Evolutionary conservation across 2,888 invertebrate species (phyloP), one percentile per base, ranked within the genome.

Genomic region (Aplocera efformata): DNA sequence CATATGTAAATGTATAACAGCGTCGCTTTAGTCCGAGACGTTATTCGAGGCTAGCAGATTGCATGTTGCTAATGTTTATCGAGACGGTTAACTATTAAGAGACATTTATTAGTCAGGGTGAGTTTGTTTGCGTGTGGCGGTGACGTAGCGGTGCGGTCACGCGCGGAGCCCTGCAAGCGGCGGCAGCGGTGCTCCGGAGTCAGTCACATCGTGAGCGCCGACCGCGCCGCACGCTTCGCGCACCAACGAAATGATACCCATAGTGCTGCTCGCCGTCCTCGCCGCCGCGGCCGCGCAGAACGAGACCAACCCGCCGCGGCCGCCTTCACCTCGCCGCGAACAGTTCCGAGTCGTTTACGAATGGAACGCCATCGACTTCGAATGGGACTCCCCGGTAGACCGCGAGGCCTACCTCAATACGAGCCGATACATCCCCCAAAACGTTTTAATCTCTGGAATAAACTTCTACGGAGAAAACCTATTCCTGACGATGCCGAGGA

Each of bases 311-410:
- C 58, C 69, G 13, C 66, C 74, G 58, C 74, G 69, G 35, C 60
- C 72, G 9, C 74, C 79, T 23, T 48, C 67, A 6, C 73, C 78
- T 4, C 73, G 78, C 40, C 81, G 84, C 42, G 86, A 88, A 64
- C 90, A 91, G 64, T 93, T 94, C 72, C 88, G 90, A 43, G 93
- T 93, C 21, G 89, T 92, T 43, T 92, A 92, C 76, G 92, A 94
- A 79, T 94, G 94, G 94, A 91, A 90, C 65, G 89, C 89, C 49
- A 80, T 94, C 48, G 92, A 94, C 66, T 93, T 91, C 77, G 90
- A 90, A 20, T 94, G 93, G 93, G 90, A 89, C 23, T 86, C 85
- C 48, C 89, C 88, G 32, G 90, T 86, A 50, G 83, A 84, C 9
- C 89, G 90, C 48, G 78, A 86, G 31, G 76, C 74, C 47, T 92